Percentiles rank a stretch among this genome's conserved stretches.
Evolutionary conservation across 2,888 invertebrate species (phyloP).

Genomic region (Drosophila neonasuta): DNA sequence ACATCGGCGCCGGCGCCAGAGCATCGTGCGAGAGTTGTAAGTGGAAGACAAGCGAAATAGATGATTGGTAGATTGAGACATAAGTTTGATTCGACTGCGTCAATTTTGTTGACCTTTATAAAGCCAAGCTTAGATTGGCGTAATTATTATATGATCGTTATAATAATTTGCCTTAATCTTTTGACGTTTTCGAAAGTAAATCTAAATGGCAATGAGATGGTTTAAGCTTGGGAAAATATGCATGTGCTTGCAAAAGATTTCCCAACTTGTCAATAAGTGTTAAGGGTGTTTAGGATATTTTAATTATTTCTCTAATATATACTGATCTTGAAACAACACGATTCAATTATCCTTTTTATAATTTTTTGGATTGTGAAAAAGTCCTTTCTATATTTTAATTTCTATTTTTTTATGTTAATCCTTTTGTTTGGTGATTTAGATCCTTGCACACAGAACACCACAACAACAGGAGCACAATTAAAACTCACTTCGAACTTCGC

Average conservation of each 20-base stretch:
- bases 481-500: conserved; percentile 62
- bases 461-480: conserved; percentile 6
- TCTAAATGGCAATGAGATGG: conserved; percentile 28
- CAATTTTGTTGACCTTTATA: conserved; percentile 39
- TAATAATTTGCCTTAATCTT: conserved; percentile 33
- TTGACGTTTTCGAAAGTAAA: conserved; percentile 39
- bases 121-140: conserved; percentile 45
- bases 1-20: conserved; percentile 16
- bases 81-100: conserved; percentile 25
- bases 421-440: conserved; percentile 3
- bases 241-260: not conserved
- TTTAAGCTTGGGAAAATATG: conserved; percentile 14
- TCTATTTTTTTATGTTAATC: not conserved
- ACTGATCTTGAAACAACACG: not conserved
- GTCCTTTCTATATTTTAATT: not conserved
- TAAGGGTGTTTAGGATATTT: not conserved
- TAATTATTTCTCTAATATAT: not conserved
- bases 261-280: not conserved
- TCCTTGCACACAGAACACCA: conserved; percentile 23
- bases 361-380: not conserved
- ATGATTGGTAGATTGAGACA: conserved; percentile 39
- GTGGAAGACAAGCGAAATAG: conserved; percentile 25
- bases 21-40: not conserved
- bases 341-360: not conserved
- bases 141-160: conserved; percentile 35